Percentiles rank a stretch among this genome's conserved stretches.
phyloP scores from a whole-genome alignment of 2,888 invertebrate genomes.

The Dryomyza anilis region DNA sequence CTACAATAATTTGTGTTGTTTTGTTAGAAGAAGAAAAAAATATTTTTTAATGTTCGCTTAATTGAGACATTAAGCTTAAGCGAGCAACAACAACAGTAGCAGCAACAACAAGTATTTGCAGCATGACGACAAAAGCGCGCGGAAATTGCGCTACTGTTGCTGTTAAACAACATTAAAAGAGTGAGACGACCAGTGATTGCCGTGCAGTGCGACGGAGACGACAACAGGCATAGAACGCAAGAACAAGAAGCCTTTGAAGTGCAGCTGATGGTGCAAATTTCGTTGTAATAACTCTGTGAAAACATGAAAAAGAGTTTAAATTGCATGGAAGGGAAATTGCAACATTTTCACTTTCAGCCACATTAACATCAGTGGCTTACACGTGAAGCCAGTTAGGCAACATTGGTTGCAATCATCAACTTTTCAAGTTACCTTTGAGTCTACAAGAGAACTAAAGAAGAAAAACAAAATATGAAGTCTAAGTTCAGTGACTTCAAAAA shows the following conservation, averaged over 20 bases:
- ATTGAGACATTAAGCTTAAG: slow-evolving; percentile 12
- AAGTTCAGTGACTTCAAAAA: no score
- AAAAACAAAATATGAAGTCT: no score
- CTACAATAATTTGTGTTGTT: background rate
- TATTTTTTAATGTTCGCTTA: slow-evolving; percentile 5
- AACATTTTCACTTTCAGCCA: background rate
- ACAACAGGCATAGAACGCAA: background rate
- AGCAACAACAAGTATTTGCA: background rate
- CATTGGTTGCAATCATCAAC: no score
- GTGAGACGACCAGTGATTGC: no score
- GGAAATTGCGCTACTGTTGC: background rate
- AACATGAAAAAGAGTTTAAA: no score
- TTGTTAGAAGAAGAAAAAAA: background rate
- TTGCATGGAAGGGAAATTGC: background rate
- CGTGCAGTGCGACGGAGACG: background rate
- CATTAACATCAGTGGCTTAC: no score
- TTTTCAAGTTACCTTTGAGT: no score
- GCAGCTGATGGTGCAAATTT: background rate
- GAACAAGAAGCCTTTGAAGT: background rate
- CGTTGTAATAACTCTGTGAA: background rate
- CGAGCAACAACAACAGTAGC: background rate
- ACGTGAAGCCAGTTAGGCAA: no score
- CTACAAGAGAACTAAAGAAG: no score
- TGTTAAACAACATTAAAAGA: no score
- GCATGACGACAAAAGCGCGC: background rate